Conservation (phyloP, 64 coral and sea anemone species). For the Stylophora pistillata region DNA sequence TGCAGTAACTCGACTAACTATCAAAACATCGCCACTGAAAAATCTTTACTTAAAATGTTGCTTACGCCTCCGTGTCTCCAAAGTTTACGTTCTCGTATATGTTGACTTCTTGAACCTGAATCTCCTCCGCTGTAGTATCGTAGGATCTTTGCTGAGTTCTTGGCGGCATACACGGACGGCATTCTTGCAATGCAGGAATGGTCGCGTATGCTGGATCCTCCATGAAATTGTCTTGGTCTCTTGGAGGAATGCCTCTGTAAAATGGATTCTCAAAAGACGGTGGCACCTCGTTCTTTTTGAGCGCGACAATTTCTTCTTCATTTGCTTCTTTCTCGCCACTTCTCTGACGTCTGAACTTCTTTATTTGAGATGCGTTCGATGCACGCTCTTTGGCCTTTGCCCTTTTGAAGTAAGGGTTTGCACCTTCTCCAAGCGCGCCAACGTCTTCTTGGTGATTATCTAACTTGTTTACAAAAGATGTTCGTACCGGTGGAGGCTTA, state of each 20-base stretch:
- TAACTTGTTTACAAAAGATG: not conserved
- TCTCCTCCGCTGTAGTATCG: not conserved
- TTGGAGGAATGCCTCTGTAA: not conserved
- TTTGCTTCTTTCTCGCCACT: not conserved
- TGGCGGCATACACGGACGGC: not conserved
- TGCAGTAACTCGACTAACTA: not conserved
- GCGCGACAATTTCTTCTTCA: not conserved
- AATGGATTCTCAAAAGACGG: constrained; percentile 24
- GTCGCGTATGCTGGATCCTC: constrained; percentile 1
- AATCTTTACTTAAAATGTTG: not conserved
- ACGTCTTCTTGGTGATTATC: not conserved
- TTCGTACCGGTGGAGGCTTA: not conserved
- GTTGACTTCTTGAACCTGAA: not conserved
- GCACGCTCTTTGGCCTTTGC: not conserved
- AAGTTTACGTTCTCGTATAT: constrained; percentile 22
- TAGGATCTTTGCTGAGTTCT: not conserved
- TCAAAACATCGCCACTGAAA: not conserved
- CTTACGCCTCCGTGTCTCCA: constrained; percentile 5
- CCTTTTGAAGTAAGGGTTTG: not conserved
- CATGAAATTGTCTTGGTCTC: not conserved
- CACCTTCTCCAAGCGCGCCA: not conserved
- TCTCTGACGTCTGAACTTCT: constrained; percentile 11
- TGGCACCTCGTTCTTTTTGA: not conserved
- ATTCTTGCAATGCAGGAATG: not conserved
- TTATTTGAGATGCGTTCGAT: not conserved